Conservation (phyloP, 2,797 vertebrate genomes). For the Spheniscus humboldti region DNA sequence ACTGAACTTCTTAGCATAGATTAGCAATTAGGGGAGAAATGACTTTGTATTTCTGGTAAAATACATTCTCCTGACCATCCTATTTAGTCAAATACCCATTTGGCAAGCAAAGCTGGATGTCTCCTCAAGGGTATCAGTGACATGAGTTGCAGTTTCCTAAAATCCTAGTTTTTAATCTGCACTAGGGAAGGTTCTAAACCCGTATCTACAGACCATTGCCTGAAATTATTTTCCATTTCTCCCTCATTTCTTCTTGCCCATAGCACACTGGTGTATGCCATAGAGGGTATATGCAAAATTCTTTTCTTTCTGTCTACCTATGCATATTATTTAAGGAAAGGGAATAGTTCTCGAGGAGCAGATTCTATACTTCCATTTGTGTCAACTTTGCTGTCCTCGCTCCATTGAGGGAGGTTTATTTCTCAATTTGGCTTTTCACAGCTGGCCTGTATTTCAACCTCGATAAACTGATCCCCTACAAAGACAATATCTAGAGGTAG, state of each 20-base stretch:
- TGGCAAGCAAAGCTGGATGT: background rate
- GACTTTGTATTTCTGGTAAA: background rate
- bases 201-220: background rate
- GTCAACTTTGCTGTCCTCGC: background rate
- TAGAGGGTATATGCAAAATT: background rate
- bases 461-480: background rate
- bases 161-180: background rate
- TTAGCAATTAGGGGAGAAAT: background rate
- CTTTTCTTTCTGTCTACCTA: background rate
- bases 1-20: background rate
- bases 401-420: background rate
- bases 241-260: background rate
- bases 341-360: background rate
- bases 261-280: background rate
- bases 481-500: slow-evolving; percentile 21
- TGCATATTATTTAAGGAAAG: background rate
- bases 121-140: background rate
- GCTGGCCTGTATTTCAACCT: background rate
- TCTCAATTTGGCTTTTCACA: slow-evolving; percentile 19
- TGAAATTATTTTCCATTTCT: background rate
- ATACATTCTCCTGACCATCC: background rate
- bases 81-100: background rate
- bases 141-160: background rate
- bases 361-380: background rate
- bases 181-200: background rate